Conservation (phyloP, 2,113 vertebrate species). For the Loxodonta africana region DNA sequence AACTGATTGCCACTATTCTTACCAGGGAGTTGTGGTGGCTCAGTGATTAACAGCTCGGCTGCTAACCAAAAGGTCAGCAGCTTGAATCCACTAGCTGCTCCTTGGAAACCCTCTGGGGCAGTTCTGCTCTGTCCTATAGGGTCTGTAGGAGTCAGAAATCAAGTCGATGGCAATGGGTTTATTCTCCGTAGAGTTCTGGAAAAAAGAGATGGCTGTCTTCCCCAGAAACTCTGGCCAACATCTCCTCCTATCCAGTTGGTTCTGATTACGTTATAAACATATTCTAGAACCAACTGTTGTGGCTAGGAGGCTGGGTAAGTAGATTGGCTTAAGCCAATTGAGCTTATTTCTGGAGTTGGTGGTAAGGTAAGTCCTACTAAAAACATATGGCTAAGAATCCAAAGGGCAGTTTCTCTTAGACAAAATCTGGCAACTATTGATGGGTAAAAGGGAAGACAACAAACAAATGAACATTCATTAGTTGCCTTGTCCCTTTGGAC, state of each 20-base stretch:
- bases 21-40: neutral
- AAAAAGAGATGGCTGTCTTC: conserved; percentile 27
- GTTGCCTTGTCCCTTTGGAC: neutral
- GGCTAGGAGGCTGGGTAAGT: neutral
- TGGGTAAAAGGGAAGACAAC: conserved; percentile 25
- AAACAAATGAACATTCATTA: neutral
- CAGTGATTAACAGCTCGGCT: too few relatives aligned
- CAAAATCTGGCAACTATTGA: conserved; percentile 33
- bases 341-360: neutral
- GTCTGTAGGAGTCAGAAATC: too few relatives aligned
- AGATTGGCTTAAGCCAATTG: neutral
- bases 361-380: neutral
- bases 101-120: too few relatives aligned
- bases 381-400: neutral
- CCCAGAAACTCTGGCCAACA: neutral
- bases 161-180: neutral
- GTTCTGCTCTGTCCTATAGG: too few relatives aligned
- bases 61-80: too few relatives aligned
- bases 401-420: neutral
- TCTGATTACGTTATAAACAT: neutral
- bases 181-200: neutral
- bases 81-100: too few relatives aligned
- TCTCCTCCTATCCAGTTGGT: neutral
- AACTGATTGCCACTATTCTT: neutral
- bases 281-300: neutral